Conservation (phyloP, 2,888 invertebrate genomes). For the Eupithecia insigniata region DNA sequence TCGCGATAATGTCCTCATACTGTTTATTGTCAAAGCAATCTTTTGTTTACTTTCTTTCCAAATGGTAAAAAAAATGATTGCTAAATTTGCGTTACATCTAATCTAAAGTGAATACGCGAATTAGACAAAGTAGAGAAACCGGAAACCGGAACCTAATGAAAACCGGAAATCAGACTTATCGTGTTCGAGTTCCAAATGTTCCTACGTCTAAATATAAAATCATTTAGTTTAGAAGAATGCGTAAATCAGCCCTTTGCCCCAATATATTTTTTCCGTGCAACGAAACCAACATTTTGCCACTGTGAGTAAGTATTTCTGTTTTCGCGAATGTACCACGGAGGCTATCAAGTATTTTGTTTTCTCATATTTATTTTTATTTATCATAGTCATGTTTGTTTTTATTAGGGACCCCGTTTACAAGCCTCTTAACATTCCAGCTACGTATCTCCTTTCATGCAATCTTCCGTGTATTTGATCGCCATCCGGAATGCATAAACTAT, state of each 20-base stretch:
- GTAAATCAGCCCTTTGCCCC: background rate
- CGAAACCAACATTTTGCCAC: background rate
- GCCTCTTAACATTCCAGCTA: slow-evolving; percentile 43
- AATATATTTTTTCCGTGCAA: background rate
- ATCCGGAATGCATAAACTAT: slow-evolving; percentile 47
- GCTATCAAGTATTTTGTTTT: background rate
- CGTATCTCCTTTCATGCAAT: slow-evolving; percentile 44
- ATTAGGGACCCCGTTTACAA: slow-evolving; percentile 40
- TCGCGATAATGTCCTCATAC: too few species aligned
- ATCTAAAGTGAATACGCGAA: background rate
- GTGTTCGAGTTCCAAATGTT: background rate
- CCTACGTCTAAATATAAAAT: background rate
- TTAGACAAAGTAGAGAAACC: background rate
- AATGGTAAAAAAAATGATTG: background rate
- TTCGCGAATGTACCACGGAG: background rate
- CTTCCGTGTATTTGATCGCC: slow-evolving; percentile 42
- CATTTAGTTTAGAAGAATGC: background rate
- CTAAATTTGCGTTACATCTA: background rate
- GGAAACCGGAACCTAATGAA: too few species aligned
- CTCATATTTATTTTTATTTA: background rate
- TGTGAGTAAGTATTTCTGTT: background rate
- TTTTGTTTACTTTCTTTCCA: background rate
- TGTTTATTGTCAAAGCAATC: too few species aligned
- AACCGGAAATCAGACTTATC: background rate
- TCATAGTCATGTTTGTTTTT: slow-evolving; percentile 19